These are phyloP conservation scores for Ceratina calcarata DNA, from an alignment of 1,140 invertebrate species.

Conservation along the genomic window DNA sequence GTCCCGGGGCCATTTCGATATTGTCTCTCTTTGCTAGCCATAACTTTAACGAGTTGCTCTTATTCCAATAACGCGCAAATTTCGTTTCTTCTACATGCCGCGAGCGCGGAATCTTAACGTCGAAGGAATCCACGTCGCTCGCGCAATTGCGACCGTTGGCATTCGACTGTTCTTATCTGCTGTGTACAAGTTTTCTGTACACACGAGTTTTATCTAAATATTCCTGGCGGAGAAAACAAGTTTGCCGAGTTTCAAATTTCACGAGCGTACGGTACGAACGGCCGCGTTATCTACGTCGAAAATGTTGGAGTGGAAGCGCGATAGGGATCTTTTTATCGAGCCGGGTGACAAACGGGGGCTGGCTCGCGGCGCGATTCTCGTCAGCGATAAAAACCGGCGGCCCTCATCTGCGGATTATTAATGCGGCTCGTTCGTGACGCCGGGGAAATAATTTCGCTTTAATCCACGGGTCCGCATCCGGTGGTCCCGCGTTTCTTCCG, in stretches of 20 bases:
- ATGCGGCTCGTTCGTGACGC: neutral
- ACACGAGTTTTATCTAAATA: neutral
- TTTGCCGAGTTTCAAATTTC: neutral
- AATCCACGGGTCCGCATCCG: neutral
- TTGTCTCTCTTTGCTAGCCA: neutral
- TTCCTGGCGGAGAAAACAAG: neutral
- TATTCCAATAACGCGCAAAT: conserved; percentile 14
- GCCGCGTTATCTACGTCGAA: too few relatives aligned
- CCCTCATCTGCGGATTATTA: conserved; percentile 12
- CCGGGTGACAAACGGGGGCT: neutral
- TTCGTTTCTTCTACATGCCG: neutral
- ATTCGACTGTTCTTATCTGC: neutral
- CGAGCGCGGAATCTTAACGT: neutral
- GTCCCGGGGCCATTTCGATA: neutral
- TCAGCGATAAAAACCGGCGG: neutral
- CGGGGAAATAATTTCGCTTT: neutral
- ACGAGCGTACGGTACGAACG: neutral
- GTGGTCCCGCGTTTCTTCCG: neutral
- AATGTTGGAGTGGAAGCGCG: too few relatives aligned
- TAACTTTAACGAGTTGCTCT: neutral
- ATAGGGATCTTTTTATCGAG: neutral
- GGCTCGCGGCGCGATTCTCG: neutral
- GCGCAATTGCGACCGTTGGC: neutral
- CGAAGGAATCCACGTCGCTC: neutral
- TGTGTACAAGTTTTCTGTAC: neutral